A percentile compares a stretch with the other conserved stretches of the same genome.
phyloP scores from a whole-genome alignment of 2,113 vertebrate genomes.

The Saguinus midas region DNA sequence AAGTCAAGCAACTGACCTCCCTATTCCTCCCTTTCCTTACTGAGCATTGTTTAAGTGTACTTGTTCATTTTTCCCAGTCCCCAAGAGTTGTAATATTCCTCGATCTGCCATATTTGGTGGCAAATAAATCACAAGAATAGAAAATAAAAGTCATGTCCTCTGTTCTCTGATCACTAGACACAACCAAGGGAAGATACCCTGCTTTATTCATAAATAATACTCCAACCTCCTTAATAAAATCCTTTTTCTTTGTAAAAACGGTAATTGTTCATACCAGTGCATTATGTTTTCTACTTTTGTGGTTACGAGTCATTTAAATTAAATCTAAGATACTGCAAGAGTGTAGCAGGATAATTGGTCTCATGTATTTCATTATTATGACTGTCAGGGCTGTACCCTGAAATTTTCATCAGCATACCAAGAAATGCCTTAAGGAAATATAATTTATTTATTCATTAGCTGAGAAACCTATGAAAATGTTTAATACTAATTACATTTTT shows the following conservation, averaged over 20 bases:
- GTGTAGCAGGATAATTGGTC: constrained; percentile 6
- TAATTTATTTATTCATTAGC: constrained; percentile 71
- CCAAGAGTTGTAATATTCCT: background rate
- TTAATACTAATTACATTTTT: constrained; percentile 63
- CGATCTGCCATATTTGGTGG: background rate
- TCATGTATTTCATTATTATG: constrained; percentile 60
- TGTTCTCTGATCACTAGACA: background rate
- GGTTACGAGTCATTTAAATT: constrained; percentile 63
- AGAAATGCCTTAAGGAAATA: constrained; percentile 71
- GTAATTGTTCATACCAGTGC: background rate
- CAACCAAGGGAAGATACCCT: background rate
- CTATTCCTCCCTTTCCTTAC: background rate
- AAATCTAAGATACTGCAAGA: constrained; percentile 45
- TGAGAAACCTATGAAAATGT: constrained; percentile 66
- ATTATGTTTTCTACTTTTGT: constrained; percentile 25
- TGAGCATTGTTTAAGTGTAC: background rate
- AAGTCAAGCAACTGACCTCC: background rate
- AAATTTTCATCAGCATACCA: constrained; percentile 66
- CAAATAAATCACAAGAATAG: background rate
- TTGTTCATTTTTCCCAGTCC: background rate
- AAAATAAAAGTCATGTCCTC: background rate
- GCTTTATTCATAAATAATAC: background rate
- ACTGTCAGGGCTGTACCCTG: constrained; percentile 34
- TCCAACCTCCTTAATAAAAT: background rate
- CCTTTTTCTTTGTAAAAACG: background rate